These are phyloP conservation scores for Leptoteleia sp. DNA, from an alignment of 1,140 invertebrate genomes.

Conservation along the genomic window DNA sequence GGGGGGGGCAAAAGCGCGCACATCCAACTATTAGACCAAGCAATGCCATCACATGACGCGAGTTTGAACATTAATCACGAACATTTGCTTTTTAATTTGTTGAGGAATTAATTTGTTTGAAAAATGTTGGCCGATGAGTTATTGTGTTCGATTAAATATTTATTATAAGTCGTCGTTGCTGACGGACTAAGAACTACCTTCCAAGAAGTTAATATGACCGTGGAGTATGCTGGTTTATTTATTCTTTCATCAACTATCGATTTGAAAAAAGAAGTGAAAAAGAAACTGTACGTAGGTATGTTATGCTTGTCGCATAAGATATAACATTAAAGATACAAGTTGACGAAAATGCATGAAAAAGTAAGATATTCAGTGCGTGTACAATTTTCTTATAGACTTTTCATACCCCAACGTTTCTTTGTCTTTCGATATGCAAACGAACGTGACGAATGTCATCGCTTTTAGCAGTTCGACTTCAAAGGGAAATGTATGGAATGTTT, in stretches of 20 bases:
- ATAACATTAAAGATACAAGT: slow-evolving; percentile 37
- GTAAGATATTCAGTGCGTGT: slow-evolving; percentile 75
- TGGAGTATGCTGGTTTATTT: slow-evolving; percentile 48
- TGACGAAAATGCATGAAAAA: slow-evolving; percentile 38
- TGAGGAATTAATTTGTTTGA: slow-evolving; percentile 19
- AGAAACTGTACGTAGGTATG: slow-evolving; percentile 33
- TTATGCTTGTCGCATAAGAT: slow-evolving; percentile 37
- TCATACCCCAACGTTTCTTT: slow-evolving; percentile 53
- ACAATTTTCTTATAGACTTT: slow-evolving; percentile 79
- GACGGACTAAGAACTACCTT: slow-evolving; percentile 38
- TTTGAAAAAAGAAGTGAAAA: slow-evolving; percentile 26
- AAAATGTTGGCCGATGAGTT: slow-evolving; percentile 25
- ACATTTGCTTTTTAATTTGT: too few relatives aligned
- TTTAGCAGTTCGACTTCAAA: not conserved
- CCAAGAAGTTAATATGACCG: slow-evolving; percentile 41
- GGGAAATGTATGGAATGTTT: too few relatives aligned
- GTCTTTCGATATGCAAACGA: slow-evolving; percentile 35
- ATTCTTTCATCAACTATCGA: slow-evolving; percentile 63
- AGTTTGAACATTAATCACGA: slow-evolving; percentile 9
- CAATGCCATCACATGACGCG: slow-evolving; percentile 15
- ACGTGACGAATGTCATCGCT: slow-evolving; percentile 17
- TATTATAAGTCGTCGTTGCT: slow-evolving; percentile 20
- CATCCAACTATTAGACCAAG: slow-evolving; percentile 32
- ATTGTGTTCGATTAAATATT: slow-evolving; percentile 14
- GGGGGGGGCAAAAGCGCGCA: slow-evolving; percentile 42